Evolutionary conservation across 2,888 invertebrate species (phyloP).

Genomic region (Chrysolina haemoptera): DNA sequence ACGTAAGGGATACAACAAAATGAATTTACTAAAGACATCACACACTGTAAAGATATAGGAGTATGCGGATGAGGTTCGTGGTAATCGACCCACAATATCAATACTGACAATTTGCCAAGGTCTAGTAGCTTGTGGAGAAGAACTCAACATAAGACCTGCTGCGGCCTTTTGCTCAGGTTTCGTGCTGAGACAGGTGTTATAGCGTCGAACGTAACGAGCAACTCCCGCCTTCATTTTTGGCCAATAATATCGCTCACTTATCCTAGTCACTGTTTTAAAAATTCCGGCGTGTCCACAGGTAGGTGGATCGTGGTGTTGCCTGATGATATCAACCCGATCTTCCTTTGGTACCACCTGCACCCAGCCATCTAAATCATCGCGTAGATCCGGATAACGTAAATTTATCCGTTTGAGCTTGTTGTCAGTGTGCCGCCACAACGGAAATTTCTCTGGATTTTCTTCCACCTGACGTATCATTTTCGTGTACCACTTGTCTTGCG

Average conservation of each 20-base stretch:
- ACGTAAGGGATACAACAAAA: constrained; percentile 21
- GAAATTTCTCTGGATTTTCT: too few species aligned
- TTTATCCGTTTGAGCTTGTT: neutral
- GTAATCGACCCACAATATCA: constrained; percentile 29
- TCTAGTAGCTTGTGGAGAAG: constrained; percentile 6
- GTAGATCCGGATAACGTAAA: neutral
- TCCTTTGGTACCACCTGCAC: neutral
- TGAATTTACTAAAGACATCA: too few species aligned
- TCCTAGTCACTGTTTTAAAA: constrained; percentile 18
- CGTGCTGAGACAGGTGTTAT: too few species aligned
- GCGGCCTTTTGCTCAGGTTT: constrained; percentile 34
- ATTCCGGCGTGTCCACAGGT: neutral
- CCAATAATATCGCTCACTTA: constrained; percentile 27
- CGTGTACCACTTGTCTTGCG: neutral
- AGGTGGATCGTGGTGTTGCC: constrained; percentile 2
- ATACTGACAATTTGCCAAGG: constrained; percentile 38
- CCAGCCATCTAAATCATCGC: neutral
- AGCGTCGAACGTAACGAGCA: too few species aligned
- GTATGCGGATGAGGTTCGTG: constrained; percentile 30
- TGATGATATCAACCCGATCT: neutral
- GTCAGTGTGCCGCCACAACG: neutral
- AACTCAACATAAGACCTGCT: constrained; percentile 38
- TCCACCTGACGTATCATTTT: neutral
- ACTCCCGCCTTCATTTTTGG: too few species aligned
- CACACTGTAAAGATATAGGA: constrained; percentile 29